Base-by-base conservation (phyloP, 2,113 vertebrate species). In the Hippopotamus amphibius region DNA sequence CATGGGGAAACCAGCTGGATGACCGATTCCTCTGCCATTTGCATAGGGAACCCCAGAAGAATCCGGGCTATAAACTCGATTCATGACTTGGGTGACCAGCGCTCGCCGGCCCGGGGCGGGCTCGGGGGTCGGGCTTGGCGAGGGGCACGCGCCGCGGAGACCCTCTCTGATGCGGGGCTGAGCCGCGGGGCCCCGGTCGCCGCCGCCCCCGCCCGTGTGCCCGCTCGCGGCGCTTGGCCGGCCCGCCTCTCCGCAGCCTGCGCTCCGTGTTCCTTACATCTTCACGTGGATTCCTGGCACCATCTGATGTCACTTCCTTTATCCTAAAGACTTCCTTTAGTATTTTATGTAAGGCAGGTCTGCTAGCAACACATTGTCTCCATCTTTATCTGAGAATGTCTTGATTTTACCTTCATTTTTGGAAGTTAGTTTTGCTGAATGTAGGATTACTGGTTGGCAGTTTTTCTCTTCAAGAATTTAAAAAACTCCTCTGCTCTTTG, bases 1-100 rank as follows among this genome's bases (percentile, higher is more conserved):
- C 93, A 99, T 99, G 82, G 99, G 99, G 96, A 99, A 99, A 96
- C 99, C 99, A 98, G 99, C 99, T 99, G 55, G 24, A 96, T 99
- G 99, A 97, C 99, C 99, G 98, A 99, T 98, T 98, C 99, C 99
- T 99, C 99, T 99, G 93, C 99, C 98, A 97, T 99, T 99, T 99
- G 99, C 99, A 98, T 99, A 99, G 97, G 99, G 99, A 98, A 99
- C 99, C 99, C 99, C 99, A 99, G 99, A 99, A 99, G 99, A 99
- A 82, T 99, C 99, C 99, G 99, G 99, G 99, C 99, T 99, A 99
- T 99, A 99, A 71, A 99, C 99, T 92, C 99, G 99, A 98, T 99
- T 99, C 99, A 99, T 99, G 97, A 97, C 41, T 94, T 87, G 94
- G 82, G 65, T 14, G 57, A 90, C 88, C 61, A 68, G 95, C 57